Conservation (phyloP, 2,113 vertebrate species). For the Bujurquina vittata region DNA sequence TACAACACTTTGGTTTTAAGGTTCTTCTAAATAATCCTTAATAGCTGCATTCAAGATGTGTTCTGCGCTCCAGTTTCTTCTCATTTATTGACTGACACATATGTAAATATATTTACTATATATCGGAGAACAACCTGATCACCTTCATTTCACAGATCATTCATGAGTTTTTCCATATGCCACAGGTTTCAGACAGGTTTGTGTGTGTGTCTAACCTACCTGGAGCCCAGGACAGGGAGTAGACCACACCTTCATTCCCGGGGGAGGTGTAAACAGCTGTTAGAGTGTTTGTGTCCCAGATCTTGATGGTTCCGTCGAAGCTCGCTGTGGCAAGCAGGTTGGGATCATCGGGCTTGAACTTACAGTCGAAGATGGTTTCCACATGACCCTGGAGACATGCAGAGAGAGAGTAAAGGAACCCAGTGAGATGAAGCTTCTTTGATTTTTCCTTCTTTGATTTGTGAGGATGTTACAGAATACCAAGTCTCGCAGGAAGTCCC, state of each 20-base stretch:
- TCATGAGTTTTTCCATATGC: background rate
- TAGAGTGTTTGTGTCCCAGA: slow-evolving; percentile 97
- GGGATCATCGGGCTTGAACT: slow-evolving; percentile 96
- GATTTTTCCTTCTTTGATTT: background rate
- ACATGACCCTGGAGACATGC: slow-evolving; percentile 88
- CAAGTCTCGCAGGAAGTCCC: slow-evolving; percentile 98
- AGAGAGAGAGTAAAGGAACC: background rate
- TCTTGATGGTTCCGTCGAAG: slow-evolving; percentile 98
- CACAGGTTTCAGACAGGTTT: background rate
- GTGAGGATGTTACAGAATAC: slow-evolving; percentile 71
- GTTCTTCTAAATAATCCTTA: background rate
- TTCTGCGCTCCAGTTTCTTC: background rate
- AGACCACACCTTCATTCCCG: slow-evolving; percentile 97
- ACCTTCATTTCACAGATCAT: rapidly evolving
- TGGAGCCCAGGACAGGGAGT: slow-evolving; percentile 98
- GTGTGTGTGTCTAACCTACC: slow-evolving; percentile 74
- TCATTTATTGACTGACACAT: rapidly evolving
- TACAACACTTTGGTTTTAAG: background rate
- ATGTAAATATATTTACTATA: background rate
- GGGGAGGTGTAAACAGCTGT: slow-evolving; percentile 94
- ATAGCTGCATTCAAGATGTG: background rate
- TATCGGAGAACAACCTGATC: background rate
- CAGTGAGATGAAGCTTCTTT: background rate
- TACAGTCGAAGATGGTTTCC: slow-evolving; percentile 99
- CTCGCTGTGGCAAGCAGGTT: slow-evolving; percentile 96